Evolutionary conservation across 2,888 invertebrate species (phyloP), one percentile per base, ranked within the genome.

Genomic region (Caenorhabditis sinica): DNA sequence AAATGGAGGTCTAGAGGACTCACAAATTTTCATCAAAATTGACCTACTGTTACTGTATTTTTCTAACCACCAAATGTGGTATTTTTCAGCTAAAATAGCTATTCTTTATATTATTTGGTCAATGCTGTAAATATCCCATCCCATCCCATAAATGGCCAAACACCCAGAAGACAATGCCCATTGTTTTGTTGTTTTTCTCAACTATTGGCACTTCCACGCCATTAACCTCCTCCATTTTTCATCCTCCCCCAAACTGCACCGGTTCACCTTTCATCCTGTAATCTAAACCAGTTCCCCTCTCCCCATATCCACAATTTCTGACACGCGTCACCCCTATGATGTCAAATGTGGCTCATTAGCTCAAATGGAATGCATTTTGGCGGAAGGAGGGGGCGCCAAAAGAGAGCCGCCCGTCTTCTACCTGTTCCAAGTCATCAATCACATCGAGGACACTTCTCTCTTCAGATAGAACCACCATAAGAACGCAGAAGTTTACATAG

Each of bases 341-440:
- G 65, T 65, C 74, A 73, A 60, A 63, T 74, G 63, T 74, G 75
- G 75, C 75, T 75, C 75, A 75, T 75, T 75, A 75, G 75, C 75
- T 75, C 75, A 61, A 20, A 33, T 74, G 74, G 40, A 53, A 65
- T 51, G 51, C 56, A 74, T 74, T 74, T 74, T 65, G 65, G 74
- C 56, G 63, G 74, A 40, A 40, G 40, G 13, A 20, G n/a, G n/a
- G 5, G 45, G 15, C 45, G 11, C 58, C 56, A 75, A 75, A 58
- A 65, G 75, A 56, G 53, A 65, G 75, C 75, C 75, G 75, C 75
- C 75, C 9, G 30, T 51, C 43, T 36, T 30, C 13, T 74, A 75
- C 75, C 58, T 75, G 75, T 75, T 75, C 75, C 75, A 75, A 75
- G 66, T 75, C 75, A 75, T 75, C 66, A 75, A 75, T 75, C 75